phyloP scores from a whole-genome alignment of 2,888 invertebrate genomes.

The Ceriagrion tenellum region DNA sequence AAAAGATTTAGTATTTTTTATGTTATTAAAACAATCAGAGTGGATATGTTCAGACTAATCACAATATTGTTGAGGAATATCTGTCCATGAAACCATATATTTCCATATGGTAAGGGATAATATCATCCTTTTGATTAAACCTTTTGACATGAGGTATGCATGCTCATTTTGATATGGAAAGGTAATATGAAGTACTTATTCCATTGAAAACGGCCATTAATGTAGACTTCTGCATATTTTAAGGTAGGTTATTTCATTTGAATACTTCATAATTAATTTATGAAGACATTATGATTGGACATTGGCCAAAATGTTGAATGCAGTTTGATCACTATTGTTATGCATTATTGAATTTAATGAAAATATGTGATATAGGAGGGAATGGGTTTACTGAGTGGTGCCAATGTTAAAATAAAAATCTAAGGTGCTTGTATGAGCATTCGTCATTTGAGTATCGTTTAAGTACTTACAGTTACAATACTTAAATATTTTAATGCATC shows the following conservation, averaged over 20 bases:
- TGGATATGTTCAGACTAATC: conserved; percentile 40
- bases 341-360: conserved; percentile 40
- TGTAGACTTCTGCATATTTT: background rate
- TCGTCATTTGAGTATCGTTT: conserved; percentile 14
- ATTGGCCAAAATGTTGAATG: conserved; percentile 25
- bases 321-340: conserved; percentile 1
- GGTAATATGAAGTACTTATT: conserved; percentile 3
- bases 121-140: conserved; percentile 4
- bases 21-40: conserved; percentile 30
- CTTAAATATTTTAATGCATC: conserved; percentile 47
- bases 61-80: conserved; percentile 34
- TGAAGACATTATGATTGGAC: conserved; percentile 26
- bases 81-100: conserved; percentile 44
- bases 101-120: conserved; percentile 21
- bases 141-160: background rate
- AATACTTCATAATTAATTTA: background rate
- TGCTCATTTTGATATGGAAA: background rate
- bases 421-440: conserved; percentile 42
- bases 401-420: conserved; percentile 15
- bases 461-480: conserved; percentile 14
- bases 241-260: background rate
- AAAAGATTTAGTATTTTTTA: conserved; percentile 45
- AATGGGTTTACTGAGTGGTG: conserved; percentile 52
- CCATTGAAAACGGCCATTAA: conserved; percentile 26
- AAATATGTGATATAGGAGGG: conserved; percentile 60